Evolutionary conservation across 2,113 vertebrate species (phyloP).

Genomic region (Centrocercus urophasianus): DNA sequence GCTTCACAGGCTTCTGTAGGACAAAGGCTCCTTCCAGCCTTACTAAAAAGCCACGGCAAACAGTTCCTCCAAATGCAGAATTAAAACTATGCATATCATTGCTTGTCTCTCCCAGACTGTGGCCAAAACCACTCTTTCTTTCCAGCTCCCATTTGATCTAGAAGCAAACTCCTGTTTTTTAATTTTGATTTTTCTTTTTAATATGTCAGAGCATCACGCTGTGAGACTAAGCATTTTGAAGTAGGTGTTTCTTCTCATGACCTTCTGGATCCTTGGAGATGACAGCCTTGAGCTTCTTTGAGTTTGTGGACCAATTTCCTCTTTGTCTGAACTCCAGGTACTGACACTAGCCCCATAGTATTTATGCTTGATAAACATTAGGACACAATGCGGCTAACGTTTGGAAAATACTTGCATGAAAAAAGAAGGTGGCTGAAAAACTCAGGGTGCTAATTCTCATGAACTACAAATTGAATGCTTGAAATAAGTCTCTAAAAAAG

Average conservation of each 20-base stretch:
- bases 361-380: neutral
- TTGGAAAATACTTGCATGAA: neutral
- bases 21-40: neutral
- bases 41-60: neutral
- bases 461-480: conserved; percentile 29
- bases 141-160: neutral
- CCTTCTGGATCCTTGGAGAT: conserved; percentile 37
- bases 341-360: neutral
- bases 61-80: neutral
- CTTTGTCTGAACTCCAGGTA: neutral
- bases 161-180: neutral
- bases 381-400: neutral
- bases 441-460: neutral
- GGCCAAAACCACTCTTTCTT: neutral
- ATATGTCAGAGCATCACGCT: neutral
- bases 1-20: neutral
- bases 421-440: conserved; percentile 51
- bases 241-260: neutral
- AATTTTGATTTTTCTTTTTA: neutral
- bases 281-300: neutral
- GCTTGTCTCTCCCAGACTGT: neutral
- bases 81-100: neutral
- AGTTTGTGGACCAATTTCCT: neutral
- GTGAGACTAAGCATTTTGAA: conserved; percentile 33
- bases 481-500: neutral